phyloP scores from a whole-genome alignment of 2,888 invertebrate species.

The Merodon equestris region DNA sequence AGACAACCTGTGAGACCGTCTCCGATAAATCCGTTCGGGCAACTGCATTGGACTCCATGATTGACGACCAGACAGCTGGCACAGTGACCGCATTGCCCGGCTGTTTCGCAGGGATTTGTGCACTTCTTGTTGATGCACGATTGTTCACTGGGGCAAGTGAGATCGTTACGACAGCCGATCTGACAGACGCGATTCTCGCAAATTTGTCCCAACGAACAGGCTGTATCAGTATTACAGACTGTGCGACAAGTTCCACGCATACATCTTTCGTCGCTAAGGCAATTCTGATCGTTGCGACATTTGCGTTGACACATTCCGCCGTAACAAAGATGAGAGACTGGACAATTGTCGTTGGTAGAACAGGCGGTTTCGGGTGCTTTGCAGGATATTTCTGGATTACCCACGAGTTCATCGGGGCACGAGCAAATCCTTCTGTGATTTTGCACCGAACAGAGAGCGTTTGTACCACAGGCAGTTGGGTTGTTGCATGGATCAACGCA shows the following conservation, averaged over 20 bases:
- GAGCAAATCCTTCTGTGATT: constrained; percentile 87
- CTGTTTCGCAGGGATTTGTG: constrained; percentile 87
- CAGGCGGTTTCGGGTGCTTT: constrained; percentile 85
- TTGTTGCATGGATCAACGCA: constrained; percentile 88
- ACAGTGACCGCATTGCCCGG: constrained; percentile 89
- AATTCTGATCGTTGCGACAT: constrained; percentile 89
- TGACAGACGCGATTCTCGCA: constrained; percentile 93
- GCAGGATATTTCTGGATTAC: constrained; percentile 87
- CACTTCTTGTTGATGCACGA: constrained; percentile 92
- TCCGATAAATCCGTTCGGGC: constrained; percentile 88
- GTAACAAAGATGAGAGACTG: constrained; percentile 86
- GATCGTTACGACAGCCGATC: constrained; percentile 91
- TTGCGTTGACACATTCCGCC: constrained; percentile 88
- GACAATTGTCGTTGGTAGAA: constrained; percentile 84
- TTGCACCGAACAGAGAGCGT: constrained; percentile 85
- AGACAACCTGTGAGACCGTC: constrained; percentile 90
- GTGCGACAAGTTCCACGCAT: constrained; percentile 89
- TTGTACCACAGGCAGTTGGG: constrained; percentile 90
- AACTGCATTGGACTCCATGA: constrained; percentile 92
- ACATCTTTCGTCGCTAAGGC: constrained; percentile 92
- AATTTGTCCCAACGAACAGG: constrained; percentile 89
- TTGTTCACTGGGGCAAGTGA: constrained; percentile 86
- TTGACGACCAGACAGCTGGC: constrained; percentile 90
- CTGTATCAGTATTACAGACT: constrained; percentile 91
- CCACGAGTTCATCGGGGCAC: constrained; percentile 86